Conservation (phyloP, 2,113 vertebrate species). For the Phrynocephalus versicolor region DNA sequence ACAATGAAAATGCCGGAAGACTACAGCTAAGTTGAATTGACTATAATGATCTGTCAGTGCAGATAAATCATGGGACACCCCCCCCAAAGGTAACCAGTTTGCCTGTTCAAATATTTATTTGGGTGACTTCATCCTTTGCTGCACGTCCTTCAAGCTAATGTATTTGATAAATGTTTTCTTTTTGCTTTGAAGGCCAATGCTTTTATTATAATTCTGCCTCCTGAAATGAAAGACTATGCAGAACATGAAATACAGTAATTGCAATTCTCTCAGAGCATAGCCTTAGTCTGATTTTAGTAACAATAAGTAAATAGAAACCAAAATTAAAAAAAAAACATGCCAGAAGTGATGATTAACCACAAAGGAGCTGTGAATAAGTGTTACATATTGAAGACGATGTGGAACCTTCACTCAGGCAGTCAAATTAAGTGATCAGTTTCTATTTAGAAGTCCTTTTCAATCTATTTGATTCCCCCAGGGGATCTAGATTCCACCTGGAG, state of each 20-base stretch:
- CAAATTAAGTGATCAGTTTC: conserved; percentile 85
- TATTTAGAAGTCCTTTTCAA: conserved; percentile 84
- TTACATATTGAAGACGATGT: conserved; percentile 76
- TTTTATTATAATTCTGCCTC: conserved; percentile 50
- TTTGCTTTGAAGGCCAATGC: conserved; percentile 33
- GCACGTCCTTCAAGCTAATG: conserved; percentile 42
- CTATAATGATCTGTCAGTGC: conserved; percentile 59
- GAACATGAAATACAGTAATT: conserved; percentile 52
- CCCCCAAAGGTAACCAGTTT: conserved; percentile 47
- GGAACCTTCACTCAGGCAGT: conserved; percentile 74
- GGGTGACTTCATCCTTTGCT: conserved; percentile 41
- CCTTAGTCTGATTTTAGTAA: conserved; percentile 63
- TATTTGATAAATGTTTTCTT: conserved; percentile 32
- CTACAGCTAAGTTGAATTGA: conserved; percentile 60
- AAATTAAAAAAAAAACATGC: conserved; percentile 49
- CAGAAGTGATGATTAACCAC: conserved; percentile 78
- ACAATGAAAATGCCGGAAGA: conserved; percentile 54
- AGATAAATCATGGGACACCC: conserved; percentile 57
- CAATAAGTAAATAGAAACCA: background rate
- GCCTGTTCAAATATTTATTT: conserved; percentile 52
- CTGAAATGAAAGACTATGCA: conserved; percentile 52
- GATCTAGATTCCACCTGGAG: conserved; percentile 76
- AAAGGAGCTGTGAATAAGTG: conserved; percentile 78
- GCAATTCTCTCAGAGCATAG: conserved; percentile 64
- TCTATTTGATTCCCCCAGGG: conserved; percentile 82